Evolutionary conservation across 2,888 invertebrate species (phyloP).

Genomic region (Harpalus rufipes): DNA sequence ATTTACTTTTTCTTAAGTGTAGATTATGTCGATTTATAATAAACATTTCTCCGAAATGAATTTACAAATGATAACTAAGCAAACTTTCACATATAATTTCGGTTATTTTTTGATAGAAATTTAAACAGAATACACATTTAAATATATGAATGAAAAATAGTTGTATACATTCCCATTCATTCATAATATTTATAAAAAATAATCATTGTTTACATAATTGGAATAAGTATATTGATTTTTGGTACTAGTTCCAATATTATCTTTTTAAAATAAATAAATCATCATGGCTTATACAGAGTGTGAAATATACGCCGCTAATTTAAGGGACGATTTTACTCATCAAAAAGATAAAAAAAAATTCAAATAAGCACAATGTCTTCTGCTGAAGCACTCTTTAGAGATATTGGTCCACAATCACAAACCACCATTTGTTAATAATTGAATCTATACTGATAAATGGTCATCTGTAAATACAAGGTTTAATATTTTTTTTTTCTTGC

Average conservation of each 20-base stretch:
- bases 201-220: constrained; percentile 14
- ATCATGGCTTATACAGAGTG: no score
- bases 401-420: no score
- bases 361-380: no score
- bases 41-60: background rate
- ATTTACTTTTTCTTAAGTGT: background rate
- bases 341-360: no score
- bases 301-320: background rate
- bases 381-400: no score
- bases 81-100: background rate
- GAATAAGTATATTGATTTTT: constrained; percentile 49
- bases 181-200: background rate
- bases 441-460: no score
- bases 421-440: no score
- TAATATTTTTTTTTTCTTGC: no score
- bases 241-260: constrained; percentile 28
- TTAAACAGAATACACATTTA: background rate
- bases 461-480: no score
- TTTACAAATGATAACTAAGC: background rate
- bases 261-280: no score
- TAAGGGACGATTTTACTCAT: no score
- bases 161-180: background rate
- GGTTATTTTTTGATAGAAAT: background rate
- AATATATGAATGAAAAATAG: background rate
- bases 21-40: background rate